Evolutionary conservation across 1,140 invertebrate genomes (phyloP), one percentile per base, ranked within the genome.

Genomic region (Mizuhopecten yessoensis): DNA sequence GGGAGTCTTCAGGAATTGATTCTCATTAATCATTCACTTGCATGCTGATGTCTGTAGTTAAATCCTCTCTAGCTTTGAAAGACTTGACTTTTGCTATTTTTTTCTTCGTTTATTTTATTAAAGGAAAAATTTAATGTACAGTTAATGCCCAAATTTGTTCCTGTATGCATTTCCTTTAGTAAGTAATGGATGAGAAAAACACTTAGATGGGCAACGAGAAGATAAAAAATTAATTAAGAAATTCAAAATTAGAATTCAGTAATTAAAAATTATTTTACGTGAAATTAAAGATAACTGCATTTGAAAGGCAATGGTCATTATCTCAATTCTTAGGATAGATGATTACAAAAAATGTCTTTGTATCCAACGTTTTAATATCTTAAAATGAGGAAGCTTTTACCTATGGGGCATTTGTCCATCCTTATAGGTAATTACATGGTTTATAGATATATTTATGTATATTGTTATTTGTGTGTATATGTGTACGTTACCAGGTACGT

Each of bases 391-490:
- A n/a, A n/a, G n/a, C n/a, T n/a, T n/a, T n/a, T n/a, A n/a, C n/a
- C n/a, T n/a, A n/a, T 17, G n/a, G 57, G 57, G 57, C 29, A 75
- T 13, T 29, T 1, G 7, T 17, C 57, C 57, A 17, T 9, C 29
- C 23, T 75, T 23, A 29, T 29, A 75, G 5, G 5, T 1, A 75
- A 11, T 75, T 29, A n/a, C 57, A 11, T n/a, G 57, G 57, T n/a
- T 1, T 75, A 75, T 39, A 39, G 36, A 39, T 39, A 39, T 75
- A 75, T 75, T 75, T 75, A 75, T 45, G 17, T 45, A 20, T 75
- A 75, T 75, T 75, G 57, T 75, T 75, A 75, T n/a, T 75, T 75
- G 15, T 75, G 57, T 75, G 57, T 75, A 75, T 75, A 29, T 75
- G 57, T 75, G 57, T 29, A 75, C n/a, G 57, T 45, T 45, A 45